These are phyloP conservation scores for Orbicella faveolata DNA, from an alignment of 64 coral and sea anemone species.

Conservation along the genomic window DNA sequence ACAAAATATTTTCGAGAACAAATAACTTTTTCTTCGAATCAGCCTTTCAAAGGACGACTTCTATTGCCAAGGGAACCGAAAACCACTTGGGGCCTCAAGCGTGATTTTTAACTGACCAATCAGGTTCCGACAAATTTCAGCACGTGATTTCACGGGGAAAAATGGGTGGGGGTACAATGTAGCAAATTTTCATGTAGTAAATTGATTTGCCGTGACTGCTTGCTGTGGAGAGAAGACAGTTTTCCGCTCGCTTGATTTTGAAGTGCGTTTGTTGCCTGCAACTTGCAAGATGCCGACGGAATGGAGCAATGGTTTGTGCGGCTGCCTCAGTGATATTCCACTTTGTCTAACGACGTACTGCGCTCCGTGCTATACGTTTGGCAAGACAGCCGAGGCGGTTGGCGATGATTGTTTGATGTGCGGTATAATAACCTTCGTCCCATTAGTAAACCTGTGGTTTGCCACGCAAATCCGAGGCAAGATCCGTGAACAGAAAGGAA, in stretches of 20 bases:
- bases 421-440: slow-evolving; percentile 64
- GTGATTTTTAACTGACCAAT: neutral
- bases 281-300: neutral
- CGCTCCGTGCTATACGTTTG: slow-evolving; percentile 85
- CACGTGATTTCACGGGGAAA: neutral
- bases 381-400: slow-evolving; percentile 85
- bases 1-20: too few species aligned
- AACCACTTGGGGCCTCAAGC: neutral
- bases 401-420: slow-evolving; percentile 93
- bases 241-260: neutral
- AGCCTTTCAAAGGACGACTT: too few species aligned
- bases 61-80: neutral
- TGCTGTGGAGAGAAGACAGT: too few species aligned
- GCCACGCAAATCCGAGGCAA: slow-evolving; percentile 65
- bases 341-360: slow-evolving; percentile 66
- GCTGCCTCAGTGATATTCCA: slow-evolving; percentile 73
- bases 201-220: too few species aligned
- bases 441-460: slow-evolving; percentile 72
- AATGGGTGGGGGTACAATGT: neutral
- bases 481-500: slow-evolving; percentile 82
- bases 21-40: too few species aligned
- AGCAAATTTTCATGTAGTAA: neutral
- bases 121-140: neutral
- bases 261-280: neutral
- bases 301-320: slow-evolving; percentile 41